These are phyloP conservation scores for Xestia rhomboidea DNA, from an alignment of 2,888 invertebrate genomes.

Conservation along the genomic window DNA sequence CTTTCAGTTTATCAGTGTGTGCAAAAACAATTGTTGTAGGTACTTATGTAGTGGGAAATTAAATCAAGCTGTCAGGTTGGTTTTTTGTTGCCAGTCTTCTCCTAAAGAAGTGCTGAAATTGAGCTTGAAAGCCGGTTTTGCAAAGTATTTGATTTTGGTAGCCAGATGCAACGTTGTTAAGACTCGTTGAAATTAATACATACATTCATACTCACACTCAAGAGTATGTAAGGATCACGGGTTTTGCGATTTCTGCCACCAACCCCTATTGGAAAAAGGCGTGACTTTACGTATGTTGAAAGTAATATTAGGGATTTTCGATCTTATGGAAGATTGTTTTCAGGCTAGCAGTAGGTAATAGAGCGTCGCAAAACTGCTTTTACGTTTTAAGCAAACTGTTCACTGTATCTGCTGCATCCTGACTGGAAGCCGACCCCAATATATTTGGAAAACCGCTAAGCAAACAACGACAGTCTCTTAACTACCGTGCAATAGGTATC, in stretches of 20 bases:
- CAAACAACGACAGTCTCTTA: background rate
- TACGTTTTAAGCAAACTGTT: background rate
- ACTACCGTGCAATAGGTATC: background rate
- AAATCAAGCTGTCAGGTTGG: background rate
- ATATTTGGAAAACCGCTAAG: background rate
- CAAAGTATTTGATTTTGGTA: background rate
- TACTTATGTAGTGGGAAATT: background rate
- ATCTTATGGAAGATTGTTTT: background rate
- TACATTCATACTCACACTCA: background rate
- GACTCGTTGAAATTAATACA: background rate
- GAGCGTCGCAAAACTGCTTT: background rate
- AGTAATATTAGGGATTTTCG: background rate
- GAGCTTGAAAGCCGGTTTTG: background rate
- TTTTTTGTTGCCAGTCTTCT: background rate
- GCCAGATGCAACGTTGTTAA: background rate
- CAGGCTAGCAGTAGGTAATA: background rate
- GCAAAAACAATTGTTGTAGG: background rate
- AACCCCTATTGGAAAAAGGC: background rate
- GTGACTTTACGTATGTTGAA: background rate
- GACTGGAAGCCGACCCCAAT: background rate
- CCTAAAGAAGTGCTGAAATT: background rate
- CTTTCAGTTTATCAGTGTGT: no score
- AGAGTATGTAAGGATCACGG: background rate
- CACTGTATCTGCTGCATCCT: background rate
- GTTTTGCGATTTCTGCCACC: background rate